These are phyloP conservation scores for Coecobrya sp. DNA, from an alignment of 2,888 invertebrate genomes.

Conservation along the genomic window DNA sequence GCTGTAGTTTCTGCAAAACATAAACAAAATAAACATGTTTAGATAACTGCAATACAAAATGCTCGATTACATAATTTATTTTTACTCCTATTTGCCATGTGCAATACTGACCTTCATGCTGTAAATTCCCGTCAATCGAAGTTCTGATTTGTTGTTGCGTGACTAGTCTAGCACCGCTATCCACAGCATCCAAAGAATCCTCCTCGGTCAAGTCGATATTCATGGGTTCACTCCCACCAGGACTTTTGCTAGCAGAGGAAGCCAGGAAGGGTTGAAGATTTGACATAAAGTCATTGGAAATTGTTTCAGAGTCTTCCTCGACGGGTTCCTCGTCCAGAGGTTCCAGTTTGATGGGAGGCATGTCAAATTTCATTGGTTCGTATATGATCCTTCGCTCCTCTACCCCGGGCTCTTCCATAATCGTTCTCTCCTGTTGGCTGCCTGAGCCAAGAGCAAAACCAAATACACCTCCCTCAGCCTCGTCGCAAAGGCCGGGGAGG, in stretches of 20 bases:
- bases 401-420: constrained; percentile 5
- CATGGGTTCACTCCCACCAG: constrained; percentile 64
- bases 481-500: constrained; percentile 82
- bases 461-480: constrained; percentile 83
- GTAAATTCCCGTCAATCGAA: constrained; percentile 86
- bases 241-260: constrained; percentile 12
- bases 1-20: constrained; percentile 70
- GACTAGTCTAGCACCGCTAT: constrained; percentile 77
- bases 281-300: constrained; percentile 61
- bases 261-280: constrained; percentile 54
- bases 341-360: constrained; percentile 85
- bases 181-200: constrained; percentile 75
- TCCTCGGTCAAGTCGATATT: constrained; percentile 82
- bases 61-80: too few species aligned
- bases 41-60: too few species aligned
- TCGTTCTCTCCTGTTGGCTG: constrained; percentile 41
- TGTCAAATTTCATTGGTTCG: constrained; percentile 86
- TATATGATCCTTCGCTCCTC: constrained; percentile 83
- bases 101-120: constrained; percentile 75
- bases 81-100: not conserved
- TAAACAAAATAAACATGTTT: constrained; percentile 14
- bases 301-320: constrained; percentile 47
- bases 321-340: constrained; percentile 80
- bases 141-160: constrained; percentile 72
- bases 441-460: constrained; percentile 83